Percentiles rank a stretch among this genome's conserved stretches.
phyloP scores from a whole-genome alignment of 1,140 invertebrate genomes.

The Leucophenga varia region DNA sequence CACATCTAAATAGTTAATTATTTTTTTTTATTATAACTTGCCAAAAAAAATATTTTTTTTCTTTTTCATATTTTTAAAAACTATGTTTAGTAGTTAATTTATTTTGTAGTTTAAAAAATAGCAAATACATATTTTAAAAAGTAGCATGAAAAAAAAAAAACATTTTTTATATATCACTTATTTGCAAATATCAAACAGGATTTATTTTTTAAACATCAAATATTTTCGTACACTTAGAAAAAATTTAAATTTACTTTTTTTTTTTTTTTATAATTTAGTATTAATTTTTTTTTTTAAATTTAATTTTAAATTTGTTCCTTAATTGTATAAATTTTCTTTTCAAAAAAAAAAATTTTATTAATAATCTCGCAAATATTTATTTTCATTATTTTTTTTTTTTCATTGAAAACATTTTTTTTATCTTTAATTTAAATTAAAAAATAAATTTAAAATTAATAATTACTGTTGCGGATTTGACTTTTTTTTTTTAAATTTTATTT shows the following conservation, averaged over 20 bases:
- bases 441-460: constrained; percentile 50
- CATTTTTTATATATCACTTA: no score
- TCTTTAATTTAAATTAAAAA: constrained; percentile 5
- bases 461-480: constrained; percentile 53
- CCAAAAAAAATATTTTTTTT: constrained; percentile 5
- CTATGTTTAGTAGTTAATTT: no score
- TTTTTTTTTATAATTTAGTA: constrained; percentile 2
- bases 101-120: no score
- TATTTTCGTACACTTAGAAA: constrained; percentile 40
- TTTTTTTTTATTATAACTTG: constrained; percentile 10
- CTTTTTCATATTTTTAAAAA: no score
- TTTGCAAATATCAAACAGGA: no score
- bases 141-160: constrained; percentile 29
- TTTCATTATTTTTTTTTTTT: no score
- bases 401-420: no score
- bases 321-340: constrained; percentile 12
- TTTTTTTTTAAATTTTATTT: background rate
- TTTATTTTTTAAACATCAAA: constrained; percentile 39
- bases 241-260: constrained; percentile 16
- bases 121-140: background rate
- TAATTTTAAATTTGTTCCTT: background rate
- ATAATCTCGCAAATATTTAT: no score
- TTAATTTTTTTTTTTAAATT: constrained; percentile 5
- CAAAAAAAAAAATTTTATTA: no score
- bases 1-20: no score